Base-by-base conservation (phyloP, 2,113 vertebrate species). In the Siphamia tubifer region DNA sequence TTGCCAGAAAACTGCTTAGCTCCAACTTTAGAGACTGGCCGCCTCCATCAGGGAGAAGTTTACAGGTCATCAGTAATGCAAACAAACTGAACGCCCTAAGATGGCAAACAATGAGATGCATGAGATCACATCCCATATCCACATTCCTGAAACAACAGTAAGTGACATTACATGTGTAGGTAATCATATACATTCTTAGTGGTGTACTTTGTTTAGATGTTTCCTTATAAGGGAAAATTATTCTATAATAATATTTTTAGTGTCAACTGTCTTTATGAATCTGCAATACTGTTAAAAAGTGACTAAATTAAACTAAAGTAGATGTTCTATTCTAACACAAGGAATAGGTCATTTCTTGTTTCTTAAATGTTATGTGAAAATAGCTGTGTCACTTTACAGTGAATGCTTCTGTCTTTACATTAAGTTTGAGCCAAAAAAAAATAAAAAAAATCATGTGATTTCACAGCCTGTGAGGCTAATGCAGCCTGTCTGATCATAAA, bases 401-500 rank as follows among this genome's bases (percentile, higher is more conserved):
- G 11, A 43, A 6, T 31, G 38, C 35, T 2, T 62, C 15, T 16
- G 42, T 39, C 24, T 9, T 12, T 57, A 32, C 2, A 16, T 7
- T 15, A 47, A 58, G 53, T 54, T 32, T 44, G 36, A 57, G 0
- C 40, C 16, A 52, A 35, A 61, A 30, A 25, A n/a, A 57, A 25
- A 35, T n/a, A 52, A 35, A 61, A 30, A 25, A n/a, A 57, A 25
- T 62, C 25, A 40, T 40, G 48, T 6, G 32, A 51, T 31, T 64
- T 73, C 40, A 45, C 16, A 51, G 47, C 2, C 21, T 55, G 13
- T 44, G 49, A 71, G 45, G 56, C 66, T 38, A 61, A 62, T 43
- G 30, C 53, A 68, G 68, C 23, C 56, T 54, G 57, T 68, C 58
- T 64, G 44, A 68, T 77, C 44, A 75, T 62, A 71, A 79, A 77